Conservation (phyloP, 2,888 invertebrate species). For the Morpho achilles region DNA sequence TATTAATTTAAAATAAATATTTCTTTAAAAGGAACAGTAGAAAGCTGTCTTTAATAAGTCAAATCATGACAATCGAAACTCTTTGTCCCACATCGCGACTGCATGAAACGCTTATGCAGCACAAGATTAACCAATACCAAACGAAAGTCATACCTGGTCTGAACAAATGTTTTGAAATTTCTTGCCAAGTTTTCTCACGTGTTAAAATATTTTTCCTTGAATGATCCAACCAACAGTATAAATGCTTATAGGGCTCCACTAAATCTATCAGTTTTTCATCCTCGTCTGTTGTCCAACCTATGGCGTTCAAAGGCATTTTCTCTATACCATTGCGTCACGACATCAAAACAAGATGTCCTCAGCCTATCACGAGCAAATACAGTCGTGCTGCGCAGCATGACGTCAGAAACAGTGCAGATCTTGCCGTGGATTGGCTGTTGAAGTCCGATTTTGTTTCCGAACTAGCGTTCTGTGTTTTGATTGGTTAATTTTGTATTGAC, state of each 20-base stretch:
- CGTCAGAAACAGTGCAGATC: conserved; percentile 48
- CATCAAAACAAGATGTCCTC: conserved; percentile 68
- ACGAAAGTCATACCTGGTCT: conserved; percentile 59
- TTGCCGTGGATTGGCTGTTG: conserved; percentile 11
- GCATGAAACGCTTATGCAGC: conserved; percentile 39
- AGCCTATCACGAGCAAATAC: conserved; percentile 68
- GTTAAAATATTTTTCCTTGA: conserved; percentile 65
- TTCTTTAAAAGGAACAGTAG: no score
- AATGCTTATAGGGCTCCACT: conserved; percentile 59
- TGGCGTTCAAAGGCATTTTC: conserved; percentile 66
- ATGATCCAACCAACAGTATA: conserved; percentile 60
- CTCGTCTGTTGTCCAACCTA: conserved; percentile 63
- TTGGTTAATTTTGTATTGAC: conserved; percentile 39
- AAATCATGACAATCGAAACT: no score
- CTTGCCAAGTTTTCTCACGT: conserved; percentile 63
- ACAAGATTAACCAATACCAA: conserved; percentile 31
- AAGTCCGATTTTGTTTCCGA: conserved; percentile 20
- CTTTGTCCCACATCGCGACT: no score
- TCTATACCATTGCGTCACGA: conserved; percentile 36
- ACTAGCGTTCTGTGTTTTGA: conserved; percentile 30
- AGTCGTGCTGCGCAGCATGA: conserved; percentile 65
- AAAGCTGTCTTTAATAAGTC: no score
- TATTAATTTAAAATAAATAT: no score
- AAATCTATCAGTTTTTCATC: conserved; percentile 62
- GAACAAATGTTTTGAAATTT: conserved; percentile 56